Base-by-base conservation (phyloP, 2,113 vertebrate genomes). In the Amazona guildingii region DNA sequence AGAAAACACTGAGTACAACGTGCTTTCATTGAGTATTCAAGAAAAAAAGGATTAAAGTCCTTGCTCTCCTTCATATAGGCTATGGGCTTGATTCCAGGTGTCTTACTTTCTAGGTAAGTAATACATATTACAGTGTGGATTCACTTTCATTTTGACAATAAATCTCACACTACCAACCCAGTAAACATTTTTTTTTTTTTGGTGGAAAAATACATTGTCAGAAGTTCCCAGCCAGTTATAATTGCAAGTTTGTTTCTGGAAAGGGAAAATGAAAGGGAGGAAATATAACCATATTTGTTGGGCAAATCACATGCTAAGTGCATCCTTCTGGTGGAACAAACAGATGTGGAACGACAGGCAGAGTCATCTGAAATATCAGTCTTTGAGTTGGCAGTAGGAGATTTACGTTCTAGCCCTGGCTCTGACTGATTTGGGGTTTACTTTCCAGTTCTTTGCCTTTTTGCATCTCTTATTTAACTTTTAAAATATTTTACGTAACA, bases 181-280 rank as follows among this genome's bases (percentile, higher is more conserved):
- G 7, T 62, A 82, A 91, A 16, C 2, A 2, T 31, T 27, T n/a
- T 16, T 37, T 37, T 31, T 13, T 51, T 37, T 28, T 43, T 21
- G 2, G 17, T 73, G 63, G 44, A 80, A 92, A 92, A 80, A n/a
- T 9, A 54, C 18, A 11, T 44, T 44, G 46, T 63, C 31, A 49
- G 29, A 86, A 35, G 21, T 90, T 95, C 86, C 86, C 83, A 90
- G 54, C 3, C 41, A 83, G 13, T 88, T 95, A 44, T 96, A 91
- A 92, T 73, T 90, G 63, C 14, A 80, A 66, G 48, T 54, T 93
- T 81, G 39, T 55, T 92, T 87, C 92, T 83, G 44, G 41, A 90
- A 72, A 87, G 35, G 17, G 54, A 62, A 88, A 94, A 95, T 80
- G 57, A 95, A 87, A 91, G 59, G n/a, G 75, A 80, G 31, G 43